Evolutionary conservation across 2,113 vertebrate genomes (phyloP).

Genomic region (Toxostoma redivivum): DNA sequence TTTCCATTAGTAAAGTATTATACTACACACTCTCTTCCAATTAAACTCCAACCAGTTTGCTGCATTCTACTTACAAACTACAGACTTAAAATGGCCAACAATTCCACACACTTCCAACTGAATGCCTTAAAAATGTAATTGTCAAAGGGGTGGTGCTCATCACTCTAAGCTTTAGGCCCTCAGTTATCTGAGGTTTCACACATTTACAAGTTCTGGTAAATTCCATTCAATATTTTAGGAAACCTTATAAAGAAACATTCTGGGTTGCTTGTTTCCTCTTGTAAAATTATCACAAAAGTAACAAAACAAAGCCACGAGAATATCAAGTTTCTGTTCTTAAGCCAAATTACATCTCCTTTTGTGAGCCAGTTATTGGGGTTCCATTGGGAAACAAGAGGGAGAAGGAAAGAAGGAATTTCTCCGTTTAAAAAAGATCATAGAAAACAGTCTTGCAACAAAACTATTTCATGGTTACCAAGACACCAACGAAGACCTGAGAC

Average conservation of each 20-base stretch:
- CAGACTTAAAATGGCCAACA: not conserved
- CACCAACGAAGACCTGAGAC: not conserved
- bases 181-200: not conserved
- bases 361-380: not conserved
- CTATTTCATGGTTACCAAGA: not conserved
- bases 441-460: not conserved
- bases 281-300: not conserved
- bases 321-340: not conserved
- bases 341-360: not conserved
- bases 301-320: not conserved
- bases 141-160: not conserved
- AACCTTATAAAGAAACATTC: not conserved
- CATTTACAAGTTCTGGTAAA: not conserved
- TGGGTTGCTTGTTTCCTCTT: not conserved
- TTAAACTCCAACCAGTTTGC: not conserved
- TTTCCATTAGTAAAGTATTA: not conserved
- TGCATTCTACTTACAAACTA: not conserved
- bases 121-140: not conserved
- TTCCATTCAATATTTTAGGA: not conserved
- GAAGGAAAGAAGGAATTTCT: not conserved
- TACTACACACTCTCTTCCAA: not conserved
- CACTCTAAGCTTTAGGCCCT: not conserved
- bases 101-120: not conserved
- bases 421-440: not conserved
- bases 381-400: not conserved